A percentile compares a stretch with the other conserved stretches of the same genome.
These are phyloP conservation scores for Geococcyx californianus DNA, from an alignment of 2,113 vertebrate genomes.

Conservation along the genomic window DNA sequence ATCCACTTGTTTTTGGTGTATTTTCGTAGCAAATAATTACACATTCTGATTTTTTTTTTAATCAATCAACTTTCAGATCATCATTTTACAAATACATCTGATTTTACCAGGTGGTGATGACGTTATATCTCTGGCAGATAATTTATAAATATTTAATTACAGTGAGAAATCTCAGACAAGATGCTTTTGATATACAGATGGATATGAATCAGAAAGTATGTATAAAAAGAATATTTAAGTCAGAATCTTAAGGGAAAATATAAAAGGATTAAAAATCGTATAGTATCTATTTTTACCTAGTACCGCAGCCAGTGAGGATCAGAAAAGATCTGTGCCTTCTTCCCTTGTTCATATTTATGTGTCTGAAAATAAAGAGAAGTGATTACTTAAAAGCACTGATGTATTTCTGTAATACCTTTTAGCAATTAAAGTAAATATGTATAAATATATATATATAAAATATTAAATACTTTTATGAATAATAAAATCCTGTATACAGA, in stretches of 20 bases:
- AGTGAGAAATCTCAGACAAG: neutral
- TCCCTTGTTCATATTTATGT: neutral
- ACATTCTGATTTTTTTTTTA: neutral
- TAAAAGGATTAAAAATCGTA: neutral
- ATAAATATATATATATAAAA: neutral
- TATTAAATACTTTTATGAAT: neutral
- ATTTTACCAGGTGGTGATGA: neutral
- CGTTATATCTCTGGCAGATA: neutral
- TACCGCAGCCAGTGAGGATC: neutral
- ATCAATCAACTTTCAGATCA: neutral
- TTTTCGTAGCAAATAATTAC: neutral
- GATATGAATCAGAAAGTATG: neutral
- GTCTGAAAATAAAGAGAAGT: neutral
- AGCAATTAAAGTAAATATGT: neutral
- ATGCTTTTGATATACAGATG: neutral
- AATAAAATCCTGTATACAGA: neutral
- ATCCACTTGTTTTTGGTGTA: neutral
- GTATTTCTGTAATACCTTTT: neutral
- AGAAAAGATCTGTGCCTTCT: neutral
- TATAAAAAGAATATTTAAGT: neutral
- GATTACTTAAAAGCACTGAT: neutral
- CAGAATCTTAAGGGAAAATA: neutral
- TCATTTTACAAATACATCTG: neutral
- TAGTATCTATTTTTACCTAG: neutral
- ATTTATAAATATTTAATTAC: neutral